phyloP scores from a whole-genome alignment of 2,113 vertebrate species.

The Steatornis caripensis region DNA sequence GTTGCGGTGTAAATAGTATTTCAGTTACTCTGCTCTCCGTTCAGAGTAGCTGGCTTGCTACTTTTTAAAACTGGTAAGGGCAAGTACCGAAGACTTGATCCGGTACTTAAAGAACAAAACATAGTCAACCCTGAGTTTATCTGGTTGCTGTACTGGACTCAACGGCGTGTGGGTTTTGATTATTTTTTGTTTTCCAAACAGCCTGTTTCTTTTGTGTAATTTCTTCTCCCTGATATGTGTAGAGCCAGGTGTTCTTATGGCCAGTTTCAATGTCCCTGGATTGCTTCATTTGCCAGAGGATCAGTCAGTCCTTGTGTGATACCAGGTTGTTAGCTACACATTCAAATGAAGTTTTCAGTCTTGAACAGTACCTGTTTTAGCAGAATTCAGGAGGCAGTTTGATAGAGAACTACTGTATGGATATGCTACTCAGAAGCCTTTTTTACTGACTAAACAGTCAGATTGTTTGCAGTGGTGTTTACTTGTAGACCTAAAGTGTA shows the following conservation, averaged over 20 bases:
- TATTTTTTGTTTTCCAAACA: not conserved
- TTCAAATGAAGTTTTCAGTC: not conserved
- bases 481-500: not conserved
- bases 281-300: not conserved
- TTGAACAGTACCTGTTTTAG: not conserved
- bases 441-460: not conserved
- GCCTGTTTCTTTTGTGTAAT: not conserved
- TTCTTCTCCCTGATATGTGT: not conserved
- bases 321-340: not conserved
- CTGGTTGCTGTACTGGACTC: not conserved
- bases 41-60: not conserved
- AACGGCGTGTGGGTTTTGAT: not conserved
- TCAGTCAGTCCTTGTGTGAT: not conserved
- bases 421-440: not conserved
- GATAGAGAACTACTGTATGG: not conserved
- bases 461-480: not conserved
- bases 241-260: not conserved
- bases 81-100: not conserved
- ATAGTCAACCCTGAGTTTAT: not conserved
- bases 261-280: not conserved
- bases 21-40: not conserved
- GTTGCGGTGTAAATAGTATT: not conserved
- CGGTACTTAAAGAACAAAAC: not conserved
- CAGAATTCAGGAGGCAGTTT: not conserved
- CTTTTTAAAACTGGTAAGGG: not conserved